Percentiles rank a stretch among this genome's conserved stretches.
Conservation (phyloP, 2,888 invertebrate species). For the Philaethria dido region DNA sequence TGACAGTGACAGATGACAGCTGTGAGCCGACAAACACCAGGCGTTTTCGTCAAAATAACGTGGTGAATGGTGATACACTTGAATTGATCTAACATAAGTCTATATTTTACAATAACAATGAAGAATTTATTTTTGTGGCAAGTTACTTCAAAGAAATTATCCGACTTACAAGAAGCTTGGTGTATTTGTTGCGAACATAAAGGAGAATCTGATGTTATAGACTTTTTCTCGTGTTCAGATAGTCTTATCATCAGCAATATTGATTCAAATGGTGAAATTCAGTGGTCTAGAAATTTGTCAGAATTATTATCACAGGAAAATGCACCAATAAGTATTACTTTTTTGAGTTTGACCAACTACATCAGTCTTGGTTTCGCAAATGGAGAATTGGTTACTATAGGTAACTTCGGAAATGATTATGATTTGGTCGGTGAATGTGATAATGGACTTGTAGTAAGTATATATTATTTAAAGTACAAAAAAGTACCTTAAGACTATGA, state of each 20-base stretch:
- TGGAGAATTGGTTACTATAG: conserved; percentile 70
- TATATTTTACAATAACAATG: conserved; percentile 53
- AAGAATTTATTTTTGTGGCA: conserved; percentile 71
- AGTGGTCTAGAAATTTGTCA: conserved; percentile 65
- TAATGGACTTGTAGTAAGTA: conserved; percentile 67
- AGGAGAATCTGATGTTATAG: conserved; percentile 58
- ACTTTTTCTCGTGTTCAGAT: conserved; percentile 68
- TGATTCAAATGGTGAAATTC: conserved; percentile 57
- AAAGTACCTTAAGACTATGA: background rate
- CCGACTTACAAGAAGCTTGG: conserved; percentile 52
- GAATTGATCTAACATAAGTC: background rate
- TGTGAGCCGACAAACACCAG: background rate
- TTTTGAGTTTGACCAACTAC: conserved; percentile 63
- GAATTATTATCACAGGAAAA: conserved; percentile 67
- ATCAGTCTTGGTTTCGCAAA: conserved; percentile 67
- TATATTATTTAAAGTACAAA: background rate
- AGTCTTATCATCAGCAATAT: conserved; percentile 66
- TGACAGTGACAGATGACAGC: conserved; percentile 9
- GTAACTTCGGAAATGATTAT: conserved; percentile 56
- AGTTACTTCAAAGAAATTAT: conserved; percentile 56
- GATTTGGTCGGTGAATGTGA: conserved; percentile 66
- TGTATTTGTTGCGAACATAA: conserved; percentile 65
- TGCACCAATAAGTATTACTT: conserved; percentile 72
- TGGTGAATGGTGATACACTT: conserved; percentile 17
- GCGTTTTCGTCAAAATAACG: conserved; percentile 22